Evolutionary conservation across 2,888 invertebrate genomes (phyloP), one percentile per base, ranked within the genome.

Genomic region (Melinopterus prodromus): DNA sequence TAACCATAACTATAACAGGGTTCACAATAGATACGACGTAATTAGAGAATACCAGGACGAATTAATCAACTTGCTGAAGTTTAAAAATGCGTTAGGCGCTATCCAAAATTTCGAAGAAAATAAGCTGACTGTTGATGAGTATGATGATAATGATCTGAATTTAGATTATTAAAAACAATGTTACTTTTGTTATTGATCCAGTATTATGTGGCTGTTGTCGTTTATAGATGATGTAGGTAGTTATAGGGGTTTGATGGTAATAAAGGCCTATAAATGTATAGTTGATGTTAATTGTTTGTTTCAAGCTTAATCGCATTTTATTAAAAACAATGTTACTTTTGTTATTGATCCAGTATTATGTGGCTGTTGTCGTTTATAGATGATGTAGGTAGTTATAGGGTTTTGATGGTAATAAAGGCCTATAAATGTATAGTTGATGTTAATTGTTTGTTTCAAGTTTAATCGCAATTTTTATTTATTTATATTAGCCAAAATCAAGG

Each of bases 1-100:
- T 86, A 90, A 92, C 81, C 87, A 90, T 71, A 88, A 91, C 78
- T 92, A 92, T 85, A 91, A 90, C 82, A 87, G 81, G 37, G 79
- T 81, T 3, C 81, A 81, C 15, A 81, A 81, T 36, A 77, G 81
- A 75, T 72, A 79, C 26, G 78, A 81, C 69, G 79, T 77, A 14
- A 26, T 81, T 35, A 77, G 36, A 36, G n/a, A 53, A 12, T 53
- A 53, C 53, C 53, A 9, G 7, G 69, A 69, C 9, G 69, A 16
- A 9, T 53, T 53, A 53, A 9, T 53, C 9, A 53, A 53, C 12
- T 12, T 53, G 53, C 53, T 53, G 9, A 53, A 53, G 12, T 53
- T 53, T 53, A 53, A 53, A 53, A 53, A 53, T 53, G 53, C 53
- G 7, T 53, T 53, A 12, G 53, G 53, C 1, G 12, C 9, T 6